Conservation (phyloP, 2,888 invertebrate genomes). For the Drosophila lutescens region DNA sequence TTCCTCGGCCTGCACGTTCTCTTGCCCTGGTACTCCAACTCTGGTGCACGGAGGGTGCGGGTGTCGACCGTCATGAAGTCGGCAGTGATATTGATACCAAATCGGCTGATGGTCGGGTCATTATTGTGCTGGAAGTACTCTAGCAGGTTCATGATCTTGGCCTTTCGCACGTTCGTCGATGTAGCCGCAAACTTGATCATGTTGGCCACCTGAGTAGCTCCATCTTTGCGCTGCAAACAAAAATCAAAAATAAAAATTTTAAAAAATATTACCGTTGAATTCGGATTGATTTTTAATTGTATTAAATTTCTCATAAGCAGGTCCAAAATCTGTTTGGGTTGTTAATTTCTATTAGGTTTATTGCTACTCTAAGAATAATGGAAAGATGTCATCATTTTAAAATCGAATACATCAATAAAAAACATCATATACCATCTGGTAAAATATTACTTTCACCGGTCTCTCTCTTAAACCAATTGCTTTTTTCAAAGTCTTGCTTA, state of each 20-base stretch:
- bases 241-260: background rate
- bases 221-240: constrained; percentile 87
- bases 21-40: constrained; percentile 86
- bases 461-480: too few species aligned
- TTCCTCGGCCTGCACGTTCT: constrained; percentile 35
- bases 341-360: too few species aligned
- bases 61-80: constrained; percentile 91
- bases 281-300: too few species aligned
- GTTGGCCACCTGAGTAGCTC: constrained; percentile 91
- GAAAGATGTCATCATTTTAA: too few species aligned
- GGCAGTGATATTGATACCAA: constrained; percentile 91
- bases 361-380: too few species aligned
- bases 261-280: too few species aligned
- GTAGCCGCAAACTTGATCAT: constrained; percentile 96
- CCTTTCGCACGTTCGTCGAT: constrained; percentile 89
- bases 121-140: constrained; percentile 72
- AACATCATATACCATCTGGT: too few species aligned
- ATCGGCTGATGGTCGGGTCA: constrained; percentile 88
- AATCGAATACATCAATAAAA: too few species aligned
- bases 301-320: too few species aligned
- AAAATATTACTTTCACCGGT: too few species aligned
- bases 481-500: too few species aligned
- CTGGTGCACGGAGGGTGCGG: constrained; percentile 91
- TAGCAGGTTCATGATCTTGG: constrained; percentile 89
- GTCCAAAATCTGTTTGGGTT: too few species aligned